A percentile compares a stretch with the other conserved stretches of the same genome.
Conservation (phyloP, 2,797 vertebrate species). For the Sebastes minor region DNA sequence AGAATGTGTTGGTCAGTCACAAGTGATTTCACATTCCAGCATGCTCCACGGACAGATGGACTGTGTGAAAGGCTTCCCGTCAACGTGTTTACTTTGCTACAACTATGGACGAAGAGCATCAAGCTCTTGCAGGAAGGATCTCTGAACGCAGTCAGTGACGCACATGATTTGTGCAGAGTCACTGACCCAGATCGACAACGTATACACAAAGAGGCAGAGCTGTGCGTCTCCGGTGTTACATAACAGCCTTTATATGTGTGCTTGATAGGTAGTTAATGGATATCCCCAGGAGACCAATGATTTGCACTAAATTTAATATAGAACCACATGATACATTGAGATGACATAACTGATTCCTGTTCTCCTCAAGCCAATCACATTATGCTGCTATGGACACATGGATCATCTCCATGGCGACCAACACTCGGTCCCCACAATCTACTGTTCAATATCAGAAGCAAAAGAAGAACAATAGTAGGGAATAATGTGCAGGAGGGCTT, state of each 20-base stretch:
- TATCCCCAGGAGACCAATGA: background rate
- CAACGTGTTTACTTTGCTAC: background rate
- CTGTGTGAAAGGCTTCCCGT: conserved; percentile 5
- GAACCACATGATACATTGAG: background rate
- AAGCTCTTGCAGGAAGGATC: background rate
- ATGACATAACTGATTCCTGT: conserved; percentile 11
- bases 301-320: background rate
- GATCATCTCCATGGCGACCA: conserved; percentile 9
- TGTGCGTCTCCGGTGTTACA: conserved; percentile 7
- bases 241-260: conserved; percentile 22
- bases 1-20: conserved; percentile 1
- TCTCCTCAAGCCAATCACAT: background rate
- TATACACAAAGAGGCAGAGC: background rate
- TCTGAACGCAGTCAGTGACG: background rate
- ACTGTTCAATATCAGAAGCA: background rate
- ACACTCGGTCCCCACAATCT: background rate
- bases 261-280: conserved; percentile 23
- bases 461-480: background rate
- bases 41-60: background rate
- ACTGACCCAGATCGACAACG: conserved; percentile 20
- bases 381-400: background rate
- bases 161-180: background rate
- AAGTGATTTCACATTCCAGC: background rate
- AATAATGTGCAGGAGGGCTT: background rate
- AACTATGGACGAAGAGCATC: background rate